phyloP scores from a whole-genome alignment of 2,888 invertebrate species.

The Drosophila ustulata region DNA sequence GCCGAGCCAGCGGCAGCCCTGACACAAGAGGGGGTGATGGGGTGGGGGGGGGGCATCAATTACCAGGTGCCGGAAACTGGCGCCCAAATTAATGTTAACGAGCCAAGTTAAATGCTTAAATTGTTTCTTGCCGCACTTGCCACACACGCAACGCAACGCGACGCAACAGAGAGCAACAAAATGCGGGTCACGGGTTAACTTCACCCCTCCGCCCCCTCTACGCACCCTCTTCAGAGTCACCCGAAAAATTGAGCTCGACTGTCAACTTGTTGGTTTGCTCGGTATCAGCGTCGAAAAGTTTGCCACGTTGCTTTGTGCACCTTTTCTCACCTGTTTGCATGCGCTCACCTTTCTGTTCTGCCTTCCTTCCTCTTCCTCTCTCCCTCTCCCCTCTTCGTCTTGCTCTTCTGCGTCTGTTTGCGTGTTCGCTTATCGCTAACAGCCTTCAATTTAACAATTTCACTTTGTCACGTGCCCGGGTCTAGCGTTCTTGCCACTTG shows the following conservation, averaged over 20 bases:
- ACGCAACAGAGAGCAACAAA: conserved; percentile 10
- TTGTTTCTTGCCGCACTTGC: conserved; percentile 59
- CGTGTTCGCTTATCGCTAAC: conserved; percentile 64
- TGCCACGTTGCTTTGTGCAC: conserved; percentile 43
- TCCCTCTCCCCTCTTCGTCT: not conserved
- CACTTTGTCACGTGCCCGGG: conserved; percentile 62
- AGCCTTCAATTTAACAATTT: conserved; percentile 68
- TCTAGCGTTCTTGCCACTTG: conserved; percentile 10
- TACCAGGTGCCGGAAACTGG: conserved; percentile 53
- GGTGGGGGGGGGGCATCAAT: conserved; percentile 26
- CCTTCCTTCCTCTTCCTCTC: not conserved
- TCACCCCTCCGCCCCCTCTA: not conserved
- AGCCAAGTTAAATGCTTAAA: conserved; percentile 67
- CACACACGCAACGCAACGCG: conserved; percentile 19
- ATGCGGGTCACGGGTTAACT: conserved; percentile 52
- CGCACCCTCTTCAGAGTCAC: conserved; percentile 7
- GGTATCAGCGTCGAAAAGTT: conserved; percentile 55
- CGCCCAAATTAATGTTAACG: conserved; percentile 69
- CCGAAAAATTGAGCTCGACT: conserved; percentile 30
- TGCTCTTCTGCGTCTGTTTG: conserved; percentile 34
- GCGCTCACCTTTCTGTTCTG: conserved; percentile 30
- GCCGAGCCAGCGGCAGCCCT: conserved; percentile 40
- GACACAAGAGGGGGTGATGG: not conserved
- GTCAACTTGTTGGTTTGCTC: conserved; percentile 41
- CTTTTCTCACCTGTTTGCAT: conserved; percentile 42